Base-by-base conservation (phyloP, 2,113 vertebrate genomes). In the Apistogramma diplotaenia region DNA sequence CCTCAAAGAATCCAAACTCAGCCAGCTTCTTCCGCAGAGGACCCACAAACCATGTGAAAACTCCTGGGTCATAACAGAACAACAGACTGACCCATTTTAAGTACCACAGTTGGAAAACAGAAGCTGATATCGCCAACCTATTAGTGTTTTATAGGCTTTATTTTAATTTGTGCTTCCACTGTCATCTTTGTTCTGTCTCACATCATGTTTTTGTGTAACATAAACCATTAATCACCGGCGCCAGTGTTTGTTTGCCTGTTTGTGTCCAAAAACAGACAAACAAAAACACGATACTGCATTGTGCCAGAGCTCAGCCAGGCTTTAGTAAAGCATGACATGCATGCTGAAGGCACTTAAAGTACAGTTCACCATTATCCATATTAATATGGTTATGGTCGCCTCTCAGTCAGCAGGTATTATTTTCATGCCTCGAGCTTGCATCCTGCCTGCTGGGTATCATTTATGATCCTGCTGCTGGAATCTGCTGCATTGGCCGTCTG, bases 321-420 rank as follows among this genome's bases (percentile, higher is more conserved):
- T 82, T 82, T 54, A 76, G 23, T 23, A 18, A 61, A 86, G 53
- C 62, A 78, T 81, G 80, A 2, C 25, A 37, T 84, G 43, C 61
- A 65, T 79, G 61, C 75, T 62, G n/a, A 76, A 62, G 72, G 35
- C 54, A 12, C 59, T 76, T 73, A 33, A 60, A 79, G 74, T 75
- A 51, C 81, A 85, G 67, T 58, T 1, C 43, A 49, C 65, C 29
- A 55, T 59, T 74, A 74, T 70, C 78, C 79, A 58, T 6, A 59
- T 76, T 84, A 75, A 87, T 70, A 71, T 76, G 43, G 54, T 61
- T 74, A 60, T 29, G 37, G 65, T 70, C 61, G 55, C 86, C 59
- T 53, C 51, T 92, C 79, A 53, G 75, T 93, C 87, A 88, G 67
- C 86, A 84, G 56, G 79, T 89, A 85, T 91, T 85, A 85, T 87